Evolutionary conservation across 2,113 vertebrate species (phyloP), one percentile per base, ranked within the genome.

Genomic region (Patagioenas fasciata): DNA sequence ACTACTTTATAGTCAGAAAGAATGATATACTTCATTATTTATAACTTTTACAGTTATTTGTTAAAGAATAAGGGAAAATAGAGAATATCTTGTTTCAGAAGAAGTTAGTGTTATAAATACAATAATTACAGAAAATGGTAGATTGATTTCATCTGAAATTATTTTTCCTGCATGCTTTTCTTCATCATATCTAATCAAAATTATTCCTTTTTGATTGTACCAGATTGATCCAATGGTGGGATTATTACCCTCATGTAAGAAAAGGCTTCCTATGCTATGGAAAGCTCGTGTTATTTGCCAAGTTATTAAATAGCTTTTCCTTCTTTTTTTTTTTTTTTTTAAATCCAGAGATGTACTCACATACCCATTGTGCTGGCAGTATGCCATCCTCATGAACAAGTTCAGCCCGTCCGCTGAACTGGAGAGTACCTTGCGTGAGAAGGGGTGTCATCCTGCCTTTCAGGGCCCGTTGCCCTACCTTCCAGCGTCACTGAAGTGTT

Each of bases 361-460:
- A 56, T 93, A 97, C 31, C 99, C 98, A 1, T 83, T 62, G 15
- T 97, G 97, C 75, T 99, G 99, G 99, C 99, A 99, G 89, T 98
- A 99, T 6, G 99, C 98, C 0, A 60, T 99, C 48, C 98, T 99
- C 95, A 97, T 99, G 51, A 99, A 99, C 96, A 98, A 98, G 96
- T 99, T 99, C 97, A 97, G 94, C 81, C 91, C 58, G 21, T 85
- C 97, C 29, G 69, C 92, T 15, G 97, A 98, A 57, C 84, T 99
- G 93, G 97, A 98, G 96, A 94, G 94, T 70, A 89, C 92, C 77
- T 98, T 99, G 91, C 69, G 13, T 47, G 91, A 88, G 47, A 97
- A 97, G 66, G 99, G 98, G 5, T 99, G 98, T 86, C 97, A 84
- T 32, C 95, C 94, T 60, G 97, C 99, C 71, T 97, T 98, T 32